Evolutionary conservation across 2,113 vertebrate species (phyloP).

Genomic region (Protobothrops flavoviridis): DNA sequence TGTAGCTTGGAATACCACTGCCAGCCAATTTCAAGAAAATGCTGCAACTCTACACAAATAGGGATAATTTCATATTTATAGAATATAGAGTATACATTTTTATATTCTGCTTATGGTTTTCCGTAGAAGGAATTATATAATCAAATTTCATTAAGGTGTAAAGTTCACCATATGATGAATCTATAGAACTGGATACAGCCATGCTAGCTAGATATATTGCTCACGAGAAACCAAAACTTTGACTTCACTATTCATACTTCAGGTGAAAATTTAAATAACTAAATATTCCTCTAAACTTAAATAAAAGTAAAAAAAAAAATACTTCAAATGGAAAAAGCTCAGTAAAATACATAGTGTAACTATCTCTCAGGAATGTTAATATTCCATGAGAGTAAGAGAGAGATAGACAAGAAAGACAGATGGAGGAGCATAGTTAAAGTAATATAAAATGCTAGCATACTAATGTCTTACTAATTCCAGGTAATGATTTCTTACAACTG

Average conservation of each 20-base stretch:
- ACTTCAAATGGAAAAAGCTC: neutral
- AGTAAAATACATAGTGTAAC: neutral
- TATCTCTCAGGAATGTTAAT: neutral
- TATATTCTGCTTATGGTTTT: neutral
- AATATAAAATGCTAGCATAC: neutral
- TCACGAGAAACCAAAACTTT: neutral
- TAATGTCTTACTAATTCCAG: constrained; percentile 25
- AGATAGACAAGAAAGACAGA: neutral
- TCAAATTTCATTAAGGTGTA: neutral
- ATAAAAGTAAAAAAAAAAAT: neutral
- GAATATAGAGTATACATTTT: neutral
- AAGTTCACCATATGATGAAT: neutral
- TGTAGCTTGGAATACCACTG: neutral
- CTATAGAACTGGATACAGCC: neutral
- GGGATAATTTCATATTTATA: neutral
- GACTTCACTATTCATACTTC: neutral
- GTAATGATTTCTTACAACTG: constrained; percentile 39
- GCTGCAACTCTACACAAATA: neutral
- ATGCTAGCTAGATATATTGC: neutral
- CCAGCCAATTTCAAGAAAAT: neutral
- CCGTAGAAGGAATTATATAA: neutral
- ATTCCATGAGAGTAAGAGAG: neutral
- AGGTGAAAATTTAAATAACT: neutral
- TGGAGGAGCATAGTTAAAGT: neutral
- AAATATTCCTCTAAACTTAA: neutral